A percentile compares a stretch with the other conserved stretches of the same genome.
Evolutionary conservation across 1,140 invertebrate genomes (phyloP).

Genomic region (Drosophila sturtevanti): DNA sequence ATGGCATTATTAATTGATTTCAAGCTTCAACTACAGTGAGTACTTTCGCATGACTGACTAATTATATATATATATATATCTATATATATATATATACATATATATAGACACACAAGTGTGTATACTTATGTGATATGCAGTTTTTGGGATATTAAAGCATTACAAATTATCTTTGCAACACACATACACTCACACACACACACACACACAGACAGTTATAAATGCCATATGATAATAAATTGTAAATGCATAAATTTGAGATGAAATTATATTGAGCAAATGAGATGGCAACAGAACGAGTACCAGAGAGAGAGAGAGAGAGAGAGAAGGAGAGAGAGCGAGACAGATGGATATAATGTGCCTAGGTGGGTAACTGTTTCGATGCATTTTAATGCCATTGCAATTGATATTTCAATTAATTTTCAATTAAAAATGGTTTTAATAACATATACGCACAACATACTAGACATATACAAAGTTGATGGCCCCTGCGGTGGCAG

Average conservation of each 20-base stretch:
- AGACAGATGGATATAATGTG: not conserved
- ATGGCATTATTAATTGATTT: conserved; percentile 44
- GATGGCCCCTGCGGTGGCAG: not conserved
- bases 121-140: conserved; percentile 22
- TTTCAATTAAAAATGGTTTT: conserved; percentile 71
- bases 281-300: not conserved
- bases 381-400: conserved; percentile 60
- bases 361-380: conserved; percentile 16
- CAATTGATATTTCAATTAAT: conserved; percentile 77
- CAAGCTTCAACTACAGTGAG: conserved; percentile 38
- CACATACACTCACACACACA: conserved; percentile 10
- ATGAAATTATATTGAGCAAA: conserved; percentile 43
- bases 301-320: not conserved
- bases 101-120: not conserved
- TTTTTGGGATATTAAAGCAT: conserved; percentile 37
- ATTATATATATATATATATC: not conserved
- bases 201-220: conserved; percentile 11
- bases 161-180: conserved; percentile 36
- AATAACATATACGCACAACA: conserved; percentile 41
- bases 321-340: not conserved
- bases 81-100: not conserved
- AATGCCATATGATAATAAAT: conserved; percentile 51
- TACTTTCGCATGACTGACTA: conserved; percentile 22
- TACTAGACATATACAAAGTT: conserved; percentile 10
- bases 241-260: conserved; percentile 61